A percentile compares a stretch with the other conserved stretches of the same genome.
phyloP scores from a whole-genome alignment of 1,140 invertebrate species.

The Atopsyche davidsoni region DNA sequence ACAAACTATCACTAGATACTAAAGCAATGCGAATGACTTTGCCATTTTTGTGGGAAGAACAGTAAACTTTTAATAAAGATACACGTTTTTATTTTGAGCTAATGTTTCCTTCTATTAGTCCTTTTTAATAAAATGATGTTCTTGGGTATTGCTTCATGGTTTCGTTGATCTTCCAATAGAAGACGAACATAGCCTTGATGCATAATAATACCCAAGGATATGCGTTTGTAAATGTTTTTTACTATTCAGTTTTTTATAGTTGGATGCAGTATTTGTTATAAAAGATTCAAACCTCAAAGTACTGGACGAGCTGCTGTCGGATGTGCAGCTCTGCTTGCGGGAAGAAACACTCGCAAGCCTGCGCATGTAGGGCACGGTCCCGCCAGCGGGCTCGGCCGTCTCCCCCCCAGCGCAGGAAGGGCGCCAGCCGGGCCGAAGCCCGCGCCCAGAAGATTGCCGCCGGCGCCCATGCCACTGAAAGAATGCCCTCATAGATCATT shows the following conservation, averaged over 20 bases:
- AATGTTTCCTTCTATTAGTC: too few relatives aligned
- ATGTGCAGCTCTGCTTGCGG: conserved; percentile 40
- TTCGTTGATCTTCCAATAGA: too few relatives aligned
- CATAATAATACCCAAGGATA: too few relatives aligned
- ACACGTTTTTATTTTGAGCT: too few relatives aligned
- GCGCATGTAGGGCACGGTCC: conserved; percentile 51
- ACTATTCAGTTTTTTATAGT: not conserved
- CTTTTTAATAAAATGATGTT: too few relatives aligned
- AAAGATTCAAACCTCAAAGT: conserved; percentile 48
- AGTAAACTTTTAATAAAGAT: too few relatives aligned
- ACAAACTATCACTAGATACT: too few relatives aligned
- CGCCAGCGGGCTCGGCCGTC: conserved; percentile 59
- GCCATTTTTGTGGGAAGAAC: too few relatives aligned
- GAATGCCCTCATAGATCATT: not conserved
- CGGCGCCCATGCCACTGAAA: conserved; percentile 56
- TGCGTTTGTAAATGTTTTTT: not conserved
- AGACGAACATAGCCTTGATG: too few relatives aligned
- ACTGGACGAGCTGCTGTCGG: conserved; percentile 49
- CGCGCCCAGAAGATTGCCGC: conserved; percentile 63
- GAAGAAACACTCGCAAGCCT: conserved; percentile 53
- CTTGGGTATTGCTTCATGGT: too few relatives aligned
- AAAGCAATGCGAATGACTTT: too few relatives aligned
- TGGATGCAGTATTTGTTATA: not conserved
- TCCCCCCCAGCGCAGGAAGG: conserved; percentile 61
- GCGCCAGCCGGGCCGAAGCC: conserved; percentile 55